These are phyloP conservation scores for Meghimatium bilineatum DNA, from an alignment of 2,888 invertebrate species.

Conservation along the genomic window DNA sequence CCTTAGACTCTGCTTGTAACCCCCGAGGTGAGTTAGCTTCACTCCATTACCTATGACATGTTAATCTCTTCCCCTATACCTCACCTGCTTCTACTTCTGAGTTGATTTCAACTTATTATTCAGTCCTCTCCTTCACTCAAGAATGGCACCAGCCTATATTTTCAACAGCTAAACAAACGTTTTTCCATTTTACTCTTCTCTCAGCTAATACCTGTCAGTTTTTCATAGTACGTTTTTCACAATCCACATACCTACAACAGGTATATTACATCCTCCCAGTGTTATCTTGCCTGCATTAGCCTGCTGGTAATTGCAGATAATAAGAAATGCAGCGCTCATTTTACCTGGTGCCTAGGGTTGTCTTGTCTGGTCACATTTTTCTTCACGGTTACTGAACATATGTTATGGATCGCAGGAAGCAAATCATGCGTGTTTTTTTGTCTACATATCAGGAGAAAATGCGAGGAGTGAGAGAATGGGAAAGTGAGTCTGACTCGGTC, in stretches of 20 bases:
- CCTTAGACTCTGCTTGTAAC: too few relatives aligned
- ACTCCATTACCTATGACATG: not conserved
- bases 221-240: not conserved
- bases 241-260: not conserved
- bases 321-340: slow-evolving; percentile 17
- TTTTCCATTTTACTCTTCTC: not conserved
- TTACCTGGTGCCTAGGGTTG: too few relatives aligned
- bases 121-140: not conserved
- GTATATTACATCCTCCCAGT: not conserved
- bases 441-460: not conserved
- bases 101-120: too few relatives aligned
- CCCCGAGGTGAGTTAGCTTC: too few relatives aligned
- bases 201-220: not conserved
- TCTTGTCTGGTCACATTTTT: not conserved
- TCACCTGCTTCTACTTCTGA: not conserved
- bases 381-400: not conserved
- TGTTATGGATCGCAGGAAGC: not conserved
- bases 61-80: not conserved
- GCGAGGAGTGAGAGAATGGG: too few relatives aligned
- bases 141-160: not conserved
- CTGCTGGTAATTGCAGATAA: not conserved
- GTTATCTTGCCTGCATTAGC: not conserved
- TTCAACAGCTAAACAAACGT: not conserved
- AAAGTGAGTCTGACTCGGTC: too few relatives aligned
- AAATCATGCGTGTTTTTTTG: slow-evolving; percentile 2